Base-by-base conservation (phyloP, 1,140 invertebrate species). In the Ips nitidus region DNA sequence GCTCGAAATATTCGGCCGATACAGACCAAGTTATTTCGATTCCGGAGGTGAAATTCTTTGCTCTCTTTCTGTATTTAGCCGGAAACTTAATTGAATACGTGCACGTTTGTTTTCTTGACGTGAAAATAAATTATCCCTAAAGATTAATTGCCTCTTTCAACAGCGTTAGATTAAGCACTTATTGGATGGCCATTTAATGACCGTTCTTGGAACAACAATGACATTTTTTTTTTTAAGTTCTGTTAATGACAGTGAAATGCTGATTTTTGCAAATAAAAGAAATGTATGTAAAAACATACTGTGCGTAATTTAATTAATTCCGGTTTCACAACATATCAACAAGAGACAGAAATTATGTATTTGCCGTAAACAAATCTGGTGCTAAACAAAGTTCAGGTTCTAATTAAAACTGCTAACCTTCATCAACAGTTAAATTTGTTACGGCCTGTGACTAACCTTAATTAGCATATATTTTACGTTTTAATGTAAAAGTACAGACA, bases 21-120 rank as follows among this genome's bases (percentile, higher is more conserved):
- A 56, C 7, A 38, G 22, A 7, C 53, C 7, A 56, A 50, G 4
- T 6, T 41, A 50, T 50, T 61, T 61, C 40, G 40, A 61, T 61
- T 61, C 38, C 43, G 59, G 8, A 61, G 8, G 8, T 22, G 41
- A 8, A 39, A 41, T 55, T 55, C 37, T 40, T 50, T 50, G 59
- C 38, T 47, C 59, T 50, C 59, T 61, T 61, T 61, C 40, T 61
- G 42, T 61, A 61, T 61, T 45, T 47, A 61, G 59, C 43, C 41
- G 39, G 22, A 50, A 38, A 50, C 59, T 61, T 61, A 61, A 61
- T 61, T 61, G 59, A 61, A 47, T 61, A 47, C 59, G 59, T 61
- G 59, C 45, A 61, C 59, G 59, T 61, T 61, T 61, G 59, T 61
- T 61, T 61, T 61, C 42, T 61, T 61, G 59, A 61, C 59, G 59